Percentiles rank a stretch among this genome's conserved stretches.
phyloP scores from a whole-genome alignment of 2,113 vertebrate species.

The Indicator maculatus region DNA sequence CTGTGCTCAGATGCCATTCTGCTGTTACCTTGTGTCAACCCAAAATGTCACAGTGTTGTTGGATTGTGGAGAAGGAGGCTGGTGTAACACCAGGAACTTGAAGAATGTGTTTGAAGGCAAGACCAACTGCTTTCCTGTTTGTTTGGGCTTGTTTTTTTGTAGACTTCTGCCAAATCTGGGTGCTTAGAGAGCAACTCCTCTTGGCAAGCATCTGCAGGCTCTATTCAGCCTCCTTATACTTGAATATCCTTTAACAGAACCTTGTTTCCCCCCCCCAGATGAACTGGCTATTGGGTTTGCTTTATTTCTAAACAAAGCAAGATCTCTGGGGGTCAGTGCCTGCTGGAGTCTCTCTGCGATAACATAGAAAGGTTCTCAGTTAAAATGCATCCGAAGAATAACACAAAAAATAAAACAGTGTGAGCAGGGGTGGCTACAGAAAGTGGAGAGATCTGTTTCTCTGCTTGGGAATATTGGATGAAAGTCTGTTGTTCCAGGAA shows the following conservation, averaged over 20 bases:
- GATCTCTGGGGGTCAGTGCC: neutral
- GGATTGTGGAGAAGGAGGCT: neutral
- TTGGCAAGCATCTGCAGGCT: slow-evolving; percentile 3
- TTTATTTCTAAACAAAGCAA: slow-evolving; percentile 42
- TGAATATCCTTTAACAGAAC: neutral
- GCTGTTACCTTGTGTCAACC: neutral
- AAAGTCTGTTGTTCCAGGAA: slow-evolving; percentile 18
- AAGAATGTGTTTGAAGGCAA: neutral
- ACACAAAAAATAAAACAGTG: neutral
- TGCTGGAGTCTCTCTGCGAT: neutral
- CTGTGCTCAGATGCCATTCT: neutral
- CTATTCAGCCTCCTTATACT: neutral
- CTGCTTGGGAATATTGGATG: slow-evolving; percentile 10
- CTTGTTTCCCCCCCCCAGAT: neutral
- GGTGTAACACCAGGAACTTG: neutral
- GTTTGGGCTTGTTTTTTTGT: neutral
- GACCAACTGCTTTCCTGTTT: neutral
- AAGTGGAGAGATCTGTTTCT: neutral
- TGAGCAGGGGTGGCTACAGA: neutral
- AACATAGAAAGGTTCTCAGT: neutral
- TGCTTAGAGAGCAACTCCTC: neutral
- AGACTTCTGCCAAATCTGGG: neutral
- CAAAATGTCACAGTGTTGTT: neutral
- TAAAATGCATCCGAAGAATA: slow-evolving; percentile 2
- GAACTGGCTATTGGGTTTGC: slow-evolving; percentile 17